Conservation (phyloP, 37 sponge, comb jelly and placozoan genomes). For the Ephydatia muelleri region DNA sequence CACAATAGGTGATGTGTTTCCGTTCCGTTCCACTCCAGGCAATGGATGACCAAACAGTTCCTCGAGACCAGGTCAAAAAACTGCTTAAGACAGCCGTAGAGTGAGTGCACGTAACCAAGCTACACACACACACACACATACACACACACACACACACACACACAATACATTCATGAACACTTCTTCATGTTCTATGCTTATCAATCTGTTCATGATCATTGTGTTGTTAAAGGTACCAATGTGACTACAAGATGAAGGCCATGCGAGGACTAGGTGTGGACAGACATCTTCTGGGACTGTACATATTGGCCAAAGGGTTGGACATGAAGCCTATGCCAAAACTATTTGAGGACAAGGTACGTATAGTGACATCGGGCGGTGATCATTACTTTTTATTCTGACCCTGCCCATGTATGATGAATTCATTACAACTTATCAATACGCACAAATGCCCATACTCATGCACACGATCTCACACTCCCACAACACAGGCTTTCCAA, state of each 20-base stretch:
- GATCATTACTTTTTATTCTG: not conserved
- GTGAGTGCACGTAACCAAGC: conserved; percentile 5
- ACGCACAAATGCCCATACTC: no score
- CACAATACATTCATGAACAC: not conserved
- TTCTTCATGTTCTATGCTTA: no score
- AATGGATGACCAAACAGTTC: conserved; percentile 39
- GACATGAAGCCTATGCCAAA: conserved; percentile 72
- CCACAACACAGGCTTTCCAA: conserved; percentile 45
- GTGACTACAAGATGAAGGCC: conserved; percentile 72
- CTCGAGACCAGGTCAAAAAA: conserved; percentile 38
- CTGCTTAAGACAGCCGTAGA: conserved; percentile 49
- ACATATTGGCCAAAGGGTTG: conserved; percentile 61
- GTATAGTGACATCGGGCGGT: not conserved
- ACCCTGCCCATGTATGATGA: not conserved
- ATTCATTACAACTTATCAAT: no score
- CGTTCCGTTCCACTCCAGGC: not conserved
- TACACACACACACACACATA: not conserved
- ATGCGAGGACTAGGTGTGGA: conserved; percentile 80
- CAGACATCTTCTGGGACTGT: conserved; percentile 82
- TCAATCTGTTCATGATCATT: not conserved
- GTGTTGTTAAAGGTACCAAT: conserved; percentile 51
- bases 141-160: not conserved
- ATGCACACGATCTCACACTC: not conserved
- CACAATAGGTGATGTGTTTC: no score
- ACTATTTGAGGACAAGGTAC: conserved; percentile 69